Percentiles rank a stretch among this genome's conserved stretches.
Conservation (phyloP, 37 sponge, comb jelly and placozoan species). For the Petrosia ficiformis region DNA sequence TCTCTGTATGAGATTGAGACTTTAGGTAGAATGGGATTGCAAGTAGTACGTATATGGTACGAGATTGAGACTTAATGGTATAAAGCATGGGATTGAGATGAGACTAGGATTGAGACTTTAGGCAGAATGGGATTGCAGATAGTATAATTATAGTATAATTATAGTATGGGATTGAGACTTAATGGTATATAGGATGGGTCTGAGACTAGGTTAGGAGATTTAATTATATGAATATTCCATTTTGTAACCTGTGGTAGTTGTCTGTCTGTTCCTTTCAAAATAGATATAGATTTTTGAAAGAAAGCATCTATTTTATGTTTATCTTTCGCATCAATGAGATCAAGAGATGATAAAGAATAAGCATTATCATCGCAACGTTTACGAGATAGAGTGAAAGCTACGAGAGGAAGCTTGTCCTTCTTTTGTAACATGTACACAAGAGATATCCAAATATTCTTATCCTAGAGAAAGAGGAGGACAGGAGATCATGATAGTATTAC, state of each 20-base stretch:
- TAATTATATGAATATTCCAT: not conserved
- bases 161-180: too few species aligned
- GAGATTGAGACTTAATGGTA: too few species aligned
- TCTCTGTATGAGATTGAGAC: too few species aligned
- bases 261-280: slow-evolving; percentile 81
- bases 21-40: too few species aligned
- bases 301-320: slow-evolving; percentile 85
- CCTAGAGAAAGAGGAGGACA: slow-evolving; percentile 42
- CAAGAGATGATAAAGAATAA: slow-evolving; percentile 64
- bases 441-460: slow-evolving; percentile 86
- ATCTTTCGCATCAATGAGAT: slow-evolving; percentile 76
- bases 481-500: too few species aligned
- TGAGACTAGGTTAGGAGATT: not conserved
- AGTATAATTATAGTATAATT: too few species aligned
- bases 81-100: too few species aligned
- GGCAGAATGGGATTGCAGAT: too few species aligned
- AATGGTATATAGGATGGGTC: too few species aligned
- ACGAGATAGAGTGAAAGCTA: slow-evolving; percentile 93
- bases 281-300: slow-evolving; percentile 76
- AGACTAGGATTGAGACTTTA: too few species aligned
- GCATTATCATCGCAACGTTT: slow-evolving; percentile 87
- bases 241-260: slow-evolving; percentile 81
- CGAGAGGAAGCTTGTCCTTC: slow-evolving; percentile 85
- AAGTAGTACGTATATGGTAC: too few species aligned
- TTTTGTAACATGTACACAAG: slow-evolving; percentile 72